Base-by-base conservation (phyloP, 2,797 vertebrate genomes). In the Sebastes nivosus region DNA sequence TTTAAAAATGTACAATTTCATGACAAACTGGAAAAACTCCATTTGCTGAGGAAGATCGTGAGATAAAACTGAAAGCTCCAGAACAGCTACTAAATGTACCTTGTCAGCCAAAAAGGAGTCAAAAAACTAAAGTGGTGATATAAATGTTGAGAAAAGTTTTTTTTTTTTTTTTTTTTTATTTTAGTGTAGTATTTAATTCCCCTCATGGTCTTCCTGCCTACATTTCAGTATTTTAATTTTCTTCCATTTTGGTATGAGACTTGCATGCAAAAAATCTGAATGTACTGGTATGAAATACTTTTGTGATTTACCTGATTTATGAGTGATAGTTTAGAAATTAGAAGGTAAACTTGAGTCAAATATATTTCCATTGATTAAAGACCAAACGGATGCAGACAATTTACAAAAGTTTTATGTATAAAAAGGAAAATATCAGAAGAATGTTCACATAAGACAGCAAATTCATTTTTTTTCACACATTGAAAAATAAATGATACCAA, bases 391-490 rank as follows among this genome's bases (percentile, higher is more conserved):
- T 83, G 71, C 79, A 79, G 84, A 87, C 83, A 91, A 85, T 16
- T 11, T 86, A 88, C 79, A 92, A 92, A 92, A 9, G 86, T 50
- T 81, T 80, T 86, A 79, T 80, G 76, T 81, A 68, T 52, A 83
- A 87, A 93, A 66, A 55, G 8, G 3, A 85, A 46, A 38, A 73
- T 67, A 74, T 86, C 67, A 87, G 72, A 72, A 77, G 9, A 72
- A 81, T 55, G 42, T 71, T 88, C 77, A 84, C 66, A 82, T 36
- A 25, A 67, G 42, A 77, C 61, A 34, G 46, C 25, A 71, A 65
- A 38, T 65, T 82, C 2, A 55, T 46, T 46, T 50, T 69, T 69
- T 77, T 70, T 61, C 50, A 89, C 46, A 83, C 32, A 74, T 2
- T n/a, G 42, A 50, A 52, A 76, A 77, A 58, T 25, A 29, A 77